Conservation (phyloP, 2,113 vertebrate species). For the Ptychochromis oligacanthus region DNA sequence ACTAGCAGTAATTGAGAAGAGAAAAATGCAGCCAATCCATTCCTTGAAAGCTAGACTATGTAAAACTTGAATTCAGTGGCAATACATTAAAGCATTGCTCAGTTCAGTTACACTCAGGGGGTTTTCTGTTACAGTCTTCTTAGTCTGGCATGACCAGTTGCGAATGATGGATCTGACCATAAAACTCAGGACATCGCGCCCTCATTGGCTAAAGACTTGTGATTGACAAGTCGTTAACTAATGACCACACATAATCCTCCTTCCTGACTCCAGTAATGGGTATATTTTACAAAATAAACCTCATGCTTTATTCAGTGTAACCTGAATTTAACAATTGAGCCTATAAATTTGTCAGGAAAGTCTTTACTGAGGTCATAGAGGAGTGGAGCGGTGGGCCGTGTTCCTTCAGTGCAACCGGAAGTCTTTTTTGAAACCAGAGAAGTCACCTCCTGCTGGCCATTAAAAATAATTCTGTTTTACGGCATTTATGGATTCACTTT, state of each 20-base stretch:
- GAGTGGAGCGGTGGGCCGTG: no score
- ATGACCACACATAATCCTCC: neutral
- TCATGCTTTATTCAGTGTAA: no score
- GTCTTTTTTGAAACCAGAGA: no score
- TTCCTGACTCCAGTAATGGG: neutral
- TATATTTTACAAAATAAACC: no score
- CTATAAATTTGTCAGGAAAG: no score
- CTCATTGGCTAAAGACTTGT: neutral
- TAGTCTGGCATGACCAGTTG: neutral
- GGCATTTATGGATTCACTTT: no score
- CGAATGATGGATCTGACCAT: neutral
- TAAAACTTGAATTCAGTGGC: neutral
- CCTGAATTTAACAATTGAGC: no score
- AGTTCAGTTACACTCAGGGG: neutral
- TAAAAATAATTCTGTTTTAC: no score
- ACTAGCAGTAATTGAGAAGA: neutral
- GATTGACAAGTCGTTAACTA: neutral
- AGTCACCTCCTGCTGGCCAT: no score
- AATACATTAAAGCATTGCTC: neutral
- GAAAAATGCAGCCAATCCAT: neutral
- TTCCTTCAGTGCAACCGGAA: no score
- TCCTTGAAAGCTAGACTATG: neutral
- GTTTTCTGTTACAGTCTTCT: neutral
- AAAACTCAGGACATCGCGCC: neutral
- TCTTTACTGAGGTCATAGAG: no score